Conservation (phyloP, 2,888 invertebrate species). For the Meiosimyza decipiens region DNA sequence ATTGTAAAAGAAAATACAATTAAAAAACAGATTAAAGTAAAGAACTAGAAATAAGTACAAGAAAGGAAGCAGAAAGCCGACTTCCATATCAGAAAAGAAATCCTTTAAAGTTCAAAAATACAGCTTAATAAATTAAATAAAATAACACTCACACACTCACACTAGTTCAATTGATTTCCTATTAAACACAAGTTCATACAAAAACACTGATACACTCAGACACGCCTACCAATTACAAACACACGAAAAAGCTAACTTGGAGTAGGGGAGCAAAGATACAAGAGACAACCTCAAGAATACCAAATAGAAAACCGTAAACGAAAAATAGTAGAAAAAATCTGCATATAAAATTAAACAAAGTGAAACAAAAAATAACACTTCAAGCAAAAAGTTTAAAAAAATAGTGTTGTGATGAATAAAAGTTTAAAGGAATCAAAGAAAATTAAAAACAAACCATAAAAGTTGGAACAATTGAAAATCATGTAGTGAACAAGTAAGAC, state of each 20-base stretch:
- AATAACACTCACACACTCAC: constrained; percentile 32
- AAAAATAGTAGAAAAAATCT: constrained; percentile 39
- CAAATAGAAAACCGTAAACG: constrained; percentile 25
- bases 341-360: constrained; percentile 38
- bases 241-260: constrained; percentile 54
- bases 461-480: constrained; percentile 12
- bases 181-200: constrained; percentile 38
- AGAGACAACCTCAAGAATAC: constrained; percentile 37
- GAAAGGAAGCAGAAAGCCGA: neutral
- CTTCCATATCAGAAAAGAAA: constrained; percentile 29
- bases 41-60: constrained; percentile 1
- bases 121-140: constrained; percentile 25
- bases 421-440: constrained; percentile 23
- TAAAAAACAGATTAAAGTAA: constrained; percentile 1
- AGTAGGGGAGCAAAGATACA: constrained; percentile 62
- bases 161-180: constrained; percentile 30
- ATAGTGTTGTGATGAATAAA: constrained; percentile 9
- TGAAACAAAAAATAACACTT: constrained; percentile 31
- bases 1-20: constrained; percentile 39
- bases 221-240: constrained; percentile 28
- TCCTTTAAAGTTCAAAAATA: constrained; percentile 40
- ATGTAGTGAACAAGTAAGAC: neutral
- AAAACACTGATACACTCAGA: constrained; percentile 34
- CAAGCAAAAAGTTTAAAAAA: neutral
- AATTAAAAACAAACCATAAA: neutral